Base-by-base conservation (phyloP, 2,888 invertebrate species). In the Patella caerulea region DNA sequence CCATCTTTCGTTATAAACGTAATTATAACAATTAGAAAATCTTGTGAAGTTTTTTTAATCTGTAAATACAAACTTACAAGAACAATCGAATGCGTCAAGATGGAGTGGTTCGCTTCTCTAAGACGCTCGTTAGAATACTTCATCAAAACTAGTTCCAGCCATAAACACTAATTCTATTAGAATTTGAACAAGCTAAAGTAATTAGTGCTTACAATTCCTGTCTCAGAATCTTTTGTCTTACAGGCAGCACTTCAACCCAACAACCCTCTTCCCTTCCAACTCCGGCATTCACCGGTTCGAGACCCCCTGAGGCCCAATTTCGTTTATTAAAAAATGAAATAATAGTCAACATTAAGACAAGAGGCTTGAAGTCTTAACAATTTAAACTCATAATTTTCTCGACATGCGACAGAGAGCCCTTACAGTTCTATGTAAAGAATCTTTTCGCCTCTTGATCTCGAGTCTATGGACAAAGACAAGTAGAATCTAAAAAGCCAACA, bases 361-460 rank as follows among this genome's bases (percentile, higher is more conserved):
- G 65, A 24, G 65, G 19, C 24, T 19, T 65, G 19, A 74, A 74
- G 53, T 24, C 34, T 45, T 69, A 15, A 69, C 11, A 65, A 74
- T 65, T 69, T 52, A 74, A 74, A 74, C 74, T 69, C 45, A 65
- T 65, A 74, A 74, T 74, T 65, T 59, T 74, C 74, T 74, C 74
- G 17, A 74, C 65, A 69, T 59, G 74, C 59, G 65, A 69, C 52
- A 65, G 74, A 52, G 34, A n/a, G 65, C 45, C 74, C 59, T 52
- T 52, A 56, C 52, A 69, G n/a, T 65, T 52, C 52, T 65, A 69
- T 59, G 69, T 65, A 74, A 69, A 74, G 74, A 45, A 74, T 65
- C 65, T 65, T 65, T 19, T 19, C 19, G 24, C 19, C 65, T 65
- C 65, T 65, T 65, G 24, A 65, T 65, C 65, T 65, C 65, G 9